A percentile compares a stretch with the other conserved stretches of the same genome.
These are phyloP conservation scores for Mayetiola destructor DNA, from an alignment of 2,888 invertebrate species.

Conservation along the genomic window DNA sequence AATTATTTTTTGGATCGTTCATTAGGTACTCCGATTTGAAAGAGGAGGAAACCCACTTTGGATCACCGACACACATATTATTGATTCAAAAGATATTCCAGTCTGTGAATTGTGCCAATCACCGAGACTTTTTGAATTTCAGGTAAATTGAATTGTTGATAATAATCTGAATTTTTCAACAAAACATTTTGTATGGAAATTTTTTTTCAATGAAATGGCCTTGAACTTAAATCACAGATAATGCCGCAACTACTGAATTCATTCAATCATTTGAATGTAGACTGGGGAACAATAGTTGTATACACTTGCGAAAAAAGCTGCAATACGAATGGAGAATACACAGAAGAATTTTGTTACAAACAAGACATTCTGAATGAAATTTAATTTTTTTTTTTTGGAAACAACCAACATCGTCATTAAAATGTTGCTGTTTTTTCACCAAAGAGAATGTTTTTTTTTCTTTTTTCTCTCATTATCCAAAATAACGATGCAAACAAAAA, in stretches of 20 bases:
- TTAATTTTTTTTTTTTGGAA: not conserved
- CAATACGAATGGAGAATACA: constrained; percentile 47
- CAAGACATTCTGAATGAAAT: constrained; percentile 47
- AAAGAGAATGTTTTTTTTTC: too few species aligned
- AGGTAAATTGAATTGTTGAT: constrained; percentile 38
- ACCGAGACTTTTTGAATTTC: constrained; percentile 78
- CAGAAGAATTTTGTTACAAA: constrained; percentile 65
- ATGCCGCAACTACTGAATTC: constrained; percentile 68
- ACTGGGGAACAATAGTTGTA: constrained; percentile 79
- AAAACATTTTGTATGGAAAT: not conserved
- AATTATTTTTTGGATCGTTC: not conserved
- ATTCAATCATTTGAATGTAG: constrained; percentile 55
- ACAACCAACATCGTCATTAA: too few species aligned
- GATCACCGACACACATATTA: constrained; percentile 49
- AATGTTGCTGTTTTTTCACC: too few species aligned
- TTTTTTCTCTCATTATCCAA: too few species aligned
- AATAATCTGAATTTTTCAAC: not conserved
- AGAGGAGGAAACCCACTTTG: constrained; percentile 68
- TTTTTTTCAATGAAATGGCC: not conserved
- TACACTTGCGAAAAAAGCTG: constrained; percentile 80
- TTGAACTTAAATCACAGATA: constrained; percentile 41
- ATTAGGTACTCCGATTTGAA: constrained; percentile 50
- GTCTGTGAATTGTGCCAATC: constrained; percentile 59
- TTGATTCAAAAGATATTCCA: constrained; percentile 44
- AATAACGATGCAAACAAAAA: too few species aligned